Conservation (phyloP, 2,797 vertebrate genomes). For the Morus bassanus region DNA sequence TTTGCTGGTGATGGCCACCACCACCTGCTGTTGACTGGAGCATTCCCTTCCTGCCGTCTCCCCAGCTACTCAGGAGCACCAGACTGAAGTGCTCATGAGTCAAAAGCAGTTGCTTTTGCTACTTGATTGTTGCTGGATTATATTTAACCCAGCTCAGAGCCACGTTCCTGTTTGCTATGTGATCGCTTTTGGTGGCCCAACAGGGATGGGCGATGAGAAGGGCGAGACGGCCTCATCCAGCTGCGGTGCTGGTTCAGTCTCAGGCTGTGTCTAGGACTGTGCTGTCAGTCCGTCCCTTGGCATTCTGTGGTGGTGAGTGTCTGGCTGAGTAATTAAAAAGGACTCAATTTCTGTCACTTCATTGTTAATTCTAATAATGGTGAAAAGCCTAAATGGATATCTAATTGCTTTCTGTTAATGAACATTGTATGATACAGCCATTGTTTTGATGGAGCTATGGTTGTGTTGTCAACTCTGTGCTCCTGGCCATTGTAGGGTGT, state of each 20-base stretch:
- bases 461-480: neutral
- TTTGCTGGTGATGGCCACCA: neutral
- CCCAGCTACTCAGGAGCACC: neutral
- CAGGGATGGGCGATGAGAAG: neutral
- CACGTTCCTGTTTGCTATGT: fast-evolving
- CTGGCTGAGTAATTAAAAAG: neutral
- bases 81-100: neutral
- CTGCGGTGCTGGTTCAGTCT: neutral
- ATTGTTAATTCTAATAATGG: neutral
- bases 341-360: neutral
- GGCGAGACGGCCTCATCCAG: fast-evolving
- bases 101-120: neutral
- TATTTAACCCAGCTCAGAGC: neutral
- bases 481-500: neutral
- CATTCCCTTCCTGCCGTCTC: neutral
- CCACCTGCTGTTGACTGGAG: fast-evolving
- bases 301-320: fast-evolving
- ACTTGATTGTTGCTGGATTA: neutral
- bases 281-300: neutral
- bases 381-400: neutral
- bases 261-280: neutral
- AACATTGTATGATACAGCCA: fast-evolving
- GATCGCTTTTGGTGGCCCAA: neutral
- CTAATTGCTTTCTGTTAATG: neutral
- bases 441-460: neutral